Evolutionary conservation across 2,113 vertebrate species (phyloP).

Genomic region (Halichoeres trimaculatus): DNA sequence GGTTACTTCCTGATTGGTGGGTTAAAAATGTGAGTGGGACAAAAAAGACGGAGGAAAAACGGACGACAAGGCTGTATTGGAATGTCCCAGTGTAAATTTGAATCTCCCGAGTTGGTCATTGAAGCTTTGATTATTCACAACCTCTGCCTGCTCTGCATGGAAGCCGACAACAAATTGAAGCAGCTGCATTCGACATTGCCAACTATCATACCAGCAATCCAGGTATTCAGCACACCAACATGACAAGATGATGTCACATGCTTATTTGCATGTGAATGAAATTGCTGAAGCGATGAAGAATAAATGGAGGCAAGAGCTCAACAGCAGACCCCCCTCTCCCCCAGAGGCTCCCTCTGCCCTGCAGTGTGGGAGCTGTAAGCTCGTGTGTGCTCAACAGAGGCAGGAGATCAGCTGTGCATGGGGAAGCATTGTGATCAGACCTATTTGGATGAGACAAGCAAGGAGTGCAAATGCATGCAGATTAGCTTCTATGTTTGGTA

Average conservation of each 20-base stretch:
- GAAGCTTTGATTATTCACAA: slow-evolving; percentile 55
- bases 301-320: slow-evolving; percentile 70
- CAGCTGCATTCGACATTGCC: slow-evolving; percentile 46
- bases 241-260: slow-evolving; percentile 62
- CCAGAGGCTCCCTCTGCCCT: slow-evolving; percentile 47
- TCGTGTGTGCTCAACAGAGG: slow-evolving; percentile 43
- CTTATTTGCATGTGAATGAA: slow-evolving; percentile 74
- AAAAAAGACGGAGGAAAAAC: not conserved
- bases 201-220: slow-evolving; percentile 49
- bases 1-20: slow-evolving; percentile 28
- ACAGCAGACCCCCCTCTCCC: slow-evolving; percentile 43
- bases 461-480: slow-evolving; percentile 36
- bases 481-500: slow-evolving; percentile 44
- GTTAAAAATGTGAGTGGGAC: slow-evolving; percentile 11
- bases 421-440: slow-evolving; percentile 49
- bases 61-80: slow-evolving; percentile 14
- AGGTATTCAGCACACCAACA: slow-evolving; percentile 57
- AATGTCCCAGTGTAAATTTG: slow-evolving; percentile 25
- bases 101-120: slow-evolving; percentile 37
- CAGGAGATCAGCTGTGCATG: slow-evolving; percentile 53
- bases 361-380: slow-evolving; percentile 50
- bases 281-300: slow-evolving; percentile 71
- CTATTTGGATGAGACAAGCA: slow-evolving; percentile 49
- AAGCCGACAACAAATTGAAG: slow-evolving; percentile 52
- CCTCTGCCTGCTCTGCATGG: not conserved